Evolutionary conservation across 2,113 vertebrate genomes (phyloP).

Genomic region (Pseudonaja textilis): DNA sequence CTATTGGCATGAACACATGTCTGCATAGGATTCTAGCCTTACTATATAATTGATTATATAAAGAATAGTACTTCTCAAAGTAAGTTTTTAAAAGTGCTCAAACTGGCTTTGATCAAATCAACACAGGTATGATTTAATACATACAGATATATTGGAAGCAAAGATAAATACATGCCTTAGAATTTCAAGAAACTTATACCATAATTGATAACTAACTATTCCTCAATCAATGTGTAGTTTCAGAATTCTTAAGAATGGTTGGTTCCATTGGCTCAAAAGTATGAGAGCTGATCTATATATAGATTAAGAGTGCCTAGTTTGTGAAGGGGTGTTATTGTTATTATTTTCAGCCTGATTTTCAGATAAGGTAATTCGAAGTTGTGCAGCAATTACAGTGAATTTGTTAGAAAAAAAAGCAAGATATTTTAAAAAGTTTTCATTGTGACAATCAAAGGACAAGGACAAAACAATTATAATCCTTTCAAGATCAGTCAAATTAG

Average conservation of each 20-base stretch:
- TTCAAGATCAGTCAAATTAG: background rate
- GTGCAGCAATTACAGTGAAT: background rate
- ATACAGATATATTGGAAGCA: background rate
- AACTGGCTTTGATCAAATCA: background rate
- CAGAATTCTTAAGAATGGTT: background rate
- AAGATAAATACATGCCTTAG: background rate
- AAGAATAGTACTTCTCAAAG: background rate
- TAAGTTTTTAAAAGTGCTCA: background rate
- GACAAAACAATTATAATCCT: background rate
- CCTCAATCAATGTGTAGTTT: background rate
- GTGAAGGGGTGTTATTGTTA: background rate
- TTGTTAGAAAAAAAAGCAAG: background rate
- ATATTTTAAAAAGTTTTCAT: background rate
- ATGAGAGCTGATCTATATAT: background rate
- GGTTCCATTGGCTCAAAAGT: background rate
- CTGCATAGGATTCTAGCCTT: background rate
- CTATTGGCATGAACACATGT: conserved; percentile 30
- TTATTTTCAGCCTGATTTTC: background rate
- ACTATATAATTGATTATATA: background rate
- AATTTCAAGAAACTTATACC: background rate
- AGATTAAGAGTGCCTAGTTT: background rate
- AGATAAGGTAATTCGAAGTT: background rate
- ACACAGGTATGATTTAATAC: background rate
- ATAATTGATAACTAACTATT: background rate
- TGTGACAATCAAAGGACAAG: background rate